These are phyloP conservation scores for Panorpa germanica DNA, from an alignment of 2,888 invertebrate species.

Conservation along the genomic window DNA sequence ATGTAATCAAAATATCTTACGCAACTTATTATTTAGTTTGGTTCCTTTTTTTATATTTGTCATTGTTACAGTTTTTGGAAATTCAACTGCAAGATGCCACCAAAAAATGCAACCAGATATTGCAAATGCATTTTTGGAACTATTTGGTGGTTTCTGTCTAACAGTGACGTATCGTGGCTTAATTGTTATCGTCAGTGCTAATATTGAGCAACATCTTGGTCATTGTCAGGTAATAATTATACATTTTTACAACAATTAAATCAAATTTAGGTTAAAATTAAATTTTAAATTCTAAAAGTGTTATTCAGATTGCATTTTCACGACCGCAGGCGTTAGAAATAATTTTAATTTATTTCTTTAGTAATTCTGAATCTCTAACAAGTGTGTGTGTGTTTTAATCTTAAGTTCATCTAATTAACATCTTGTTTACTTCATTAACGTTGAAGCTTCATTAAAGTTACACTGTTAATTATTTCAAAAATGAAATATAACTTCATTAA, in stretches of 20 bases:
- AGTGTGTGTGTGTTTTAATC: too few species aligned
- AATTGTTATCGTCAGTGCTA: slow-evolving; percentile 69
- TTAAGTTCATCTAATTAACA: too few species aligned
- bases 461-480: too few species aligned
- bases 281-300: not conserved
- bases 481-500: too few species aligned
- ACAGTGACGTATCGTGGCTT: slow-evolving; percentile 64
- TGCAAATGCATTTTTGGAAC: slow-evolving; percentile 41
- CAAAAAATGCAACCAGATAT: slow-evolving; percentile 28
- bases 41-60: slow-evolving; percentile 8
- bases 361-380: too few species aligned
- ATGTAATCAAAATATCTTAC: slow-evolving; percentile 11
- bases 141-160: slow-evolving; percentile 62
- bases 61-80: slow-evolving; percentile 27
- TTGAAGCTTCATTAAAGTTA: too few species aligned
- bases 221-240: slow-evolving; percentile 48
- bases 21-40: slow-evolving; percentile 2
- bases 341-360: too few species aligned
- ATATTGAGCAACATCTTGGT: slow-evolving; percentile 68
- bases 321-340: not conserved
- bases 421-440: too few species aligned
- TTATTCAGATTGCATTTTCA: slow-evolving; percentile 5
- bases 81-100: slow-evolving; percentile 13
- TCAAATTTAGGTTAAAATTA: slow-evolving; percentile 5
- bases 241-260: slow-evolving; percentile 1